Conservation (phyloP, 2,113 vertebrate species). For the Phasianus colchicus region DNA sequence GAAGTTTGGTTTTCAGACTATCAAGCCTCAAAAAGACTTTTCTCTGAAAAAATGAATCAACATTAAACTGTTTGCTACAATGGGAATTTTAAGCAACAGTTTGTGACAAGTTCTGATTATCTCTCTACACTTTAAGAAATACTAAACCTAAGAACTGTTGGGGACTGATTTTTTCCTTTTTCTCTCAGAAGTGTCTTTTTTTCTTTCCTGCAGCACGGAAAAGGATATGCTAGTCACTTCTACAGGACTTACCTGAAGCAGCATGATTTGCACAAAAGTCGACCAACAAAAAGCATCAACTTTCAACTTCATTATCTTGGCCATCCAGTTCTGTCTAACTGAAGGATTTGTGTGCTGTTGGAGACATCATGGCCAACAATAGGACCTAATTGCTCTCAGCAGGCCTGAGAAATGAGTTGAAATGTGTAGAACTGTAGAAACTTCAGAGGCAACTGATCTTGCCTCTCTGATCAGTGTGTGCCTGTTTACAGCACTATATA, state of each 20-base stretch:
- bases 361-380: conserved; percentile 82
- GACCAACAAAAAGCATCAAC: conserved; percentile 90
- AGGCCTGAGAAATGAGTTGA: conserved; percentile 94
- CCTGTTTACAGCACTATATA: conserved; percentile 99
- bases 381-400: conserved; percentile 92
- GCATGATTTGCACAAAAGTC: conserved; percentile 98
- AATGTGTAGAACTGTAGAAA: conserved; percentile 87
- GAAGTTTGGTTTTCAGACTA: conserved; percentile 36
- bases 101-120: conserved; percentile 31
- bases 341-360: conserved; percentile 82
- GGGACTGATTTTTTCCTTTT: neutral
- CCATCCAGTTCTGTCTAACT: conserved; percentile 85
- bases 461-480: conserved; percentile 92
- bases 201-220: conserved; percentile 91
- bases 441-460: conserved; percentile 79
- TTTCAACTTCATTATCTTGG: conserved; percentile 93
- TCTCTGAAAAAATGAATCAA: neutral
- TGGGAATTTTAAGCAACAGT: neutral
- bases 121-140: conserved; percentile 31
- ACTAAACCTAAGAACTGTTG: conserved; percentile 33
- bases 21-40: neutral
- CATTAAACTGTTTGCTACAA: conserved; percentile 2
- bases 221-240: conserved; percentile 99
- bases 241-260: conserved; percentile 94
- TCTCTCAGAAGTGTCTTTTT: conserved; percentile 80